These are phyloP conservation scores for Rhopilema esculentum DNA, from an alignment of 30 jellyfish, hydroid and myxozoan species.

Conservation along the genomic window DNA sequence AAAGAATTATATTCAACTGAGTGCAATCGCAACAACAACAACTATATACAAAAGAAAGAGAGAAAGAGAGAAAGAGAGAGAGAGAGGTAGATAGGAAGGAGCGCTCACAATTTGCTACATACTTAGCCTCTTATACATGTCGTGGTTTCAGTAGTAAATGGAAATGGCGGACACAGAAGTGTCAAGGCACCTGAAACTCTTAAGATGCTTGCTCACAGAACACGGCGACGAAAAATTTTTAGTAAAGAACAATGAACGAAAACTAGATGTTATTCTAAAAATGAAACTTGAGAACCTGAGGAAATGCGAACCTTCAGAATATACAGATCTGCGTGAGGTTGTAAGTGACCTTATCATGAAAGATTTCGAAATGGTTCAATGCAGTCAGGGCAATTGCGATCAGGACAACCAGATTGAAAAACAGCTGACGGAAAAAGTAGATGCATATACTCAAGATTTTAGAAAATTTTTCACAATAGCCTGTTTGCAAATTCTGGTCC, in stretches of 20 bases:
- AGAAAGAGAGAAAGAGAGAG: no score
- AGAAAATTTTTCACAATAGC: neutral
- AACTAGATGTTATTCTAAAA: neutral
- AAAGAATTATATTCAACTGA: neutral
- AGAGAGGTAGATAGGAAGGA: no score
- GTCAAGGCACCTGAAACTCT: neutral
- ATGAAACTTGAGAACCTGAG: neutral
- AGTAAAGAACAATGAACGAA: neutral
- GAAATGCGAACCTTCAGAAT: neutral
- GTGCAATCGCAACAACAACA: neutral
- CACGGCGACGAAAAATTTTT: neutral
- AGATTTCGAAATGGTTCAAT: neutral
- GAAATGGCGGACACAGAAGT: constrained; percentile 18
- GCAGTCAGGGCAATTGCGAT: neutral
- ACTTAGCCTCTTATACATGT: no score
- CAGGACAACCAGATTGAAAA: neutral
- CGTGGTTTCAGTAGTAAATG: no score
- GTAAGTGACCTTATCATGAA: neutral
- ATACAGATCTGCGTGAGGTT: neutral
- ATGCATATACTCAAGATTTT: neutral
- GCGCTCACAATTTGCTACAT: no score
- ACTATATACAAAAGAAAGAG: no score
- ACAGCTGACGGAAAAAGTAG: neutral
- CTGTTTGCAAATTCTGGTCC: neutral
- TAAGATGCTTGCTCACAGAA: neutral